Conservation (phyloP, 2,113 vertebrate species). For the Eolophus roseicapilla region DNA sequence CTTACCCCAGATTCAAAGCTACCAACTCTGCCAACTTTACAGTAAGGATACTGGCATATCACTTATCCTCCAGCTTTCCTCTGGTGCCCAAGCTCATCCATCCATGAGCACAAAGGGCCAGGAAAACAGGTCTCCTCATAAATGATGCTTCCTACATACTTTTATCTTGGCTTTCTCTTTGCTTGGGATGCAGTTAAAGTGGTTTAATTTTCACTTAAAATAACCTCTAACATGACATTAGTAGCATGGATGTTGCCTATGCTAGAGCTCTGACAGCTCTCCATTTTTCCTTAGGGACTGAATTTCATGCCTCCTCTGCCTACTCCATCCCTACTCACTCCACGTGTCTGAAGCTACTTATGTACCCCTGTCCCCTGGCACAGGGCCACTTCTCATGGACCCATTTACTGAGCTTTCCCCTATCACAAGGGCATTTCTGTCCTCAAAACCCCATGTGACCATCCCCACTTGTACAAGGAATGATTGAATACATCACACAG, state of each 20-base stretch:
- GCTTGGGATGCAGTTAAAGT: neutral
- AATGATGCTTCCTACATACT: neutral
- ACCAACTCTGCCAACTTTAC: neutral
- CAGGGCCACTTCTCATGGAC: neutral
- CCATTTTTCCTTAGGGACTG: neutral
- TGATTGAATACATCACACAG: neutral
- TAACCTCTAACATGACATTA: neutral
- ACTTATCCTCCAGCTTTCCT: neutral
- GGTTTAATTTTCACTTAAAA: neutral
- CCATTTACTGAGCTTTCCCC: neutral
- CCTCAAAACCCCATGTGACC: neutral
- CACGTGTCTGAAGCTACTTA: neutral
- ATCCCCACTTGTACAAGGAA: neutral
- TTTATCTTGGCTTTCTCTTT: neutral
- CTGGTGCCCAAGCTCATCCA: accelerated
- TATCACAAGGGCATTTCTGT: neutral
- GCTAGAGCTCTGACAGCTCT: neutral
- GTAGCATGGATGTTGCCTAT: neutral
- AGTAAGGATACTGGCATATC: neutral
- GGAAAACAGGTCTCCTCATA: neutral
- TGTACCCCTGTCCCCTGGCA: accelerated
- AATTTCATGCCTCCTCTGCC: neutral
- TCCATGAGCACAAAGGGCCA: neutral
- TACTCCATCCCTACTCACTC: neutral
- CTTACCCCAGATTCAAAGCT: neutral